Conservation (phyloP, 2,797 vertebrate genomes). For the Thalassophryne amazonica region DNA sequence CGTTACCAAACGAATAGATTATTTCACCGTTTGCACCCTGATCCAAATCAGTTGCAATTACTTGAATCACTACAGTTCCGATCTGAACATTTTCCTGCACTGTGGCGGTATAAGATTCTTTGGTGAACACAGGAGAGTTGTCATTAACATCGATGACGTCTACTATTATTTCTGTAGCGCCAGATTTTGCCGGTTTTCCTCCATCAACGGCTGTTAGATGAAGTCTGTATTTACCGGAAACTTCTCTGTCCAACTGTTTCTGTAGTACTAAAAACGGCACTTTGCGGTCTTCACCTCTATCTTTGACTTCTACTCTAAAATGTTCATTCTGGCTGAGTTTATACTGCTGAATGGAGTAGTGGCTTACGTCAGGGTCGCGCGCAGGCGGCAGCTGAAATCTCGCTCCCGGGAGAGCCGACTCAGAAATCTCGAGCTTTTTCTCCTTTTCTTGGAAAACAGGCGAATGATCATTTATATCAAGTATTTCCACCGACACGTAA, state of each 20-base stretch:
- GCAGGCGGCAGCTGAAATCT: slow-evolving; percentile 64
- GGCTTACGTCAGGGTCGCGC: slow-evolving; percentile 50
- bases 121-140: slow-evolving; percentile 53
- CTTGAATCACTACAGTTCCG: slow-evolving; percentile 49
- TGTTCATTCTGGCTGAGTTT: slow-evolving; percentile 57
- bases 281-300: slow-evolving; percentile 54
- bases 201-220: slow-evolving; percentile 61
- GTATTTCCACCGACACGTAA: slow-evolving; percentile 57
- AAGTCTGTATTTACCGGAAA: slow-evolving; percentile 16
- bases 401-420: slow-evolving; percentile 61
- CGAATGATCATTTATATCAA: slow-evolving; percentile 65
- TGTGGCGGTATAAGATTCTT: slow-evolving; percentile 34
- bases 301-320: slow-evolving; percentile 61
- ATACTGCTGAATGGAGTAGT: slow-evolving; percentile 58
- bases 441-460: slow-evolving; percentile 65
- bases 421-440: slow-evolving; percentile 55
- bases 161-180: slow-evolving; percentile 52
- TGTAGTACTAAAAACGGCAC: slow-evolving; percentile 61
- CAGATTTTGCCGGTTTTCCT: slow-evolving; percentile 56
- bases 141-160: slow-evolving; percentile 72
- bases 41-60: slow-evolving; percentile 66
- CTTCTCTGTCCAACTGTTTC: slow-evolving; percentile 67
- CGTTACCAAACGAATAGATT: slow-evolving; percentile 60
- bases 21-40: slow-evolving; percentile 53
- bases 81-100: slow-evolving; percentile 49